These are phyloP conservation scores for Drosophila nikananu DNA, from an alignment of 1,140 invertebrate genomes.

Conservation along the genomic window DNA sequence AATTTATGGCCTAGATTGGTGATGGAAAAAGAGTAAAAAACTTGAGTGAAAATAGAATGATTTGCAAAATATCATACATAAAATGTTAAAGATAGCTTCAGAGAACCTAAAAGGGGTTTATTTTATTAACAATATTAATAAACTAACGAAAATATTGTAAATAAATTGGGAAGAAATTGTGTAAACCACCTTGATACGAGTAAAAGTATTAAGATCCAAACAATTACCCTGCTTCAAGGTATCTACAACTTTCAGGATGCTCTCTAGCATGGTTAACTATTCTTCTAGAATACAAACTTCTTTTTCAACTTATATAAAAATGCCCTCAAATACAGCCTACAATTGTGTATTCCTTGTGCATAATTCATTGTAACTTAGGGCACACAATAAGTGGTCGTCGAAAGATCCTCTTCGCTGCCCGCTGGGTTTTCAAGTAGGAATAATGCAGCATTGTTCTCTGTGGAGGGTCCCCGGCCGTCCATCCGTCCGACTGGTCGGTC, in stretches of 20 bases:
- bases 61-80: background rate
- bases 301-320: background rate
- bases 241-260: background rate
- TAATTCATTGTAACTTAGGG: slow-evolving; percentile 15
- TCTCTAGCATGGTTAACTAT: background rate
- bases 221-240: background rate
- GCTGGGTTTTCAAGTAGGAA: slow-evolving; percentile 51
- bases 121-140: background rate
- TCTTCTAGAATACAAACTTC: background rate
- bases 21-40: background rate
- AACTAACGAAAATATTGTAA: background rate
- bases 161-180: background rate
- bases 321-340: slow-evolving; percentile 4
- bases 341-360: slow-evolving; percentile 21
- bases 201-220: background rate
- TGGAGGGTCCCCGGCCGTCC: slow-evolving; percentile 34
- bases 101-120: background rate
- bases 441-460: slow-evolving; percentile 44
- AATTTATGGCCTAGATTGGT: slow-evolving; percentile 5
- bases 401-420: slow-evolving; percentile 26
- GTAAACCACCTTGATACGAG: background rate
- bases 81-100: background rate
- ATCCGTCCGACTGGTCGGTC: background rate
- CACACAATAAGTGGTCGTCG: slow-evolving; percentile 10
- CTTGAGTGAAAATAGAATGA: background rate